Base-by-base conservation (phyloP, 2,888 invertebrate genomes). In the Machimus atricapillus region DNA sequence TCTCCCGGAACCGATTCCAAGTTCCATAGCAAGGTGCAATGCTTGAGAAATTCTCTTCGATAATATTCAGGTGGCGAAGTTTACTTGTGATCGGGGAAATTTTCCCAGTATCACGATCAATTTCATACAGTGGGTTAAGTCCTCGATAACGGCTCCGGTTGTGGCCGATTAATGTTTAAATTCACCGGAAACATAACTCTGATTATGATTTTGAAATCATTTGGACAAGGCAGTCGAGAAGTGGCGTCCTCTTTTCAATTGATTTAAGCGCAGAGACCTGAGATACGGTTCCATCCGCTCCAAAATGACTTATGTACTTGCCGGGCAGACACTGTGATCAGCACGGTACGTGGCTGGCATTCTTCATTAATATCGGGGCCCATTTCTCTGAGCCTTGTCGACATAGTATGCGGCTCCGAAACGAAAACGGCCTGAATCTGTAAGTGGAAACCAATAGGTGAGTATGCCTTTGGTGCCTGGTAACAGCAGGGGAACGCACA, bases 361-460 rank as follows among this genome's bases (percentile, higher is more conserved):
- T 66, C 66, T 66, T 66, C 66, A 66, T 66, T 66, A 66, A 66
- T 66, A 66, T 66, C 66, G 66, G 27, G 56, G n/a, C 52, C 66
- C 66, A 66, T 66, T 66, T 66, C 66, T 66, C 27, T 66, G 27
- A 27, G 27, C 66, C 23, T 66, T 66, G 66, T 66, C 66, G 66
- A 66, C 66, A 66, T 23, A 23, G n/a, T 52, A n/a, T n/a, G 52
- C 52, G 27, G 66, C 66, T 66, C 66, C 52, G 19, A 66, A 27
- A 66, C 66, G 23, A 27, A 66, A 66, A 14, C 79, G 52, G 40
- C 79, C 79, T 52, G 31, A 46, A 79, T 46, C 46, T 79, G 78
- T 79, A 79, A 79, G 40, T 46, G 52, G 79, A 46, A 52, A 79
- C 52, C 79, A 52, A 52, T 79, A 52, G 46, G 46, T 46, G 79